These are phyloP conservation scores for Drosophila bipectinata DNA, from an alignment of 1,140 invertebrate species.

Conservation along the genomic window DNA sequence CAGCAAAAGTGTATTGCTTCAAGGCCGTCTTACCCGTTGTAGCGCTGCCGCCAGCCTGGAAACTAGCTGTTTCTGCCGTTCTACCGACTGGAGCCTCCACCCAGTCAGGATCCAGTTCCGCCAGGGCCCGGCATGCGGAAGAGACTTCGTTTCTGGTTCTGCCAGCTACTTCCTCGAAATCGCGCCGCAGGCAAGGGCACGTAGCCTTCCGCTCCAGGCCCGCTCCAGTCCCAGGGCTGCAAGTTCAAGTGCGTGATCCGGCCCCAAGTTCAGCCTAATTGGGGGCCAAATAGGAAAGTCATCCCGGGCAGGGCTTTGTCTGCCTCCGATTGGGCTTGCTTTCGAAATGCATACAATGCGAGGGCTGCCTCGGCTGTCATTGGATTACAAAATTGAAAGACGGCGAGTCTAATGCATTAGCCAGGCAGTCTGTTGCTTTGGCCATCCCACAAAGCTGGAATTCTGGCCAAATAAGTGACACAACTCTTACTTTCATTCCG, in stretches of 20 bases:
- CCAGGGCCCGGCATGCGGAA: conserved; percentile 33
- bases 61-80: conserved; percentile 6
- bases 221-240: neutral
- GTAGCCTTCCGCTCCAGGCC: neutral
- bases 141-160: conserved; percentile 9
- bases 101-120: conserved; percentile 27
- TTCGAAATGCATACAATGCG: conserved; percentile 42
- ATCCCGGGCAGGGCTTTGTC: neutral
- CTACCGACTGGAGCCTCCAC: neutral
- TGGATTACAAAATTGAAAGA: conserved; percentile 29
- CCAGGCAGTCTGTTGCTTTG: conserved; percentile 26
- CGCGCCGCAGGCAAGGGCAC: conserved; percentile 3
- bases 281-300: conserved; percentile 4
- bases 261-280: neutral
- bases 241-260: conserved; percentile 34
- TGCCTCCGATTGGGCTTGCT: conserved; percentile 35
- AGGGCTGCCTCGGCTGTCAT: conserved; percentile 13
- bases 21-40: conserved; percentile 38
- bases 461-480: conserved; percentile 34
- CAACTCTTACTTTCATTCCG: conserved; percentile 40
- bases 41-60: conserved; percentile 15
- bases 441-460: conserved; percentile 8
- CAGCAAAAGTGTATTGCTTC: conserved; percentile 29
- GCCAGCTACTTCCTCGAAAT: neutral
- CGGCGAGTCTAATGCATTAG: conserved; percentile 16